Base-by-base conservation (phyloP, 2,888 invertebrate species). In the Netelia melanura region DNA sequence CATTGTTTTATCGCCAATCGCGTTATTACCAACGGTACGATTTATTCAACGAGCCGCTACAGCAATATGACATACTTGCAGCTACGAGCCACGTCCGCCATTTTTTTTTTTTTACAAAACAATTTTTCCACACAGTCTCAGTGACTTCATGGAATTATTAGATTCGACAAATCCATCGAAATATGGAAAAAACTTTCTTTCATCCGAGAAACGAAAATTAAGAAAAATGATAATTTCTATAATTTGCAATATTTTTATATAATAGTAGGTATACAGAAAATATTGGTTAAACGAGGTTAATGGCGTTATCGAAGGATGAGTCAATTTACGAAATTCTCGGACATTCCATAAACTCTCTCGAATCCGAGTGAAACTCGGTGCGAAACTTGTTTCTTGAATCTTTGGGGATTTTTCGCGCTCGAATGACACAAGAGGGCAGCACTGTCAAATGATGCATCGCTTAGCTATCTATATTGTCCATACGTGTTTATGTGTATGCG, bases 371-470 rank as follows among this genome's bases (percentile, higher is more conserved):
- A 83, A 83, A 61, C n/a, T 10, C 43, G 21, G 21, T 11, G 43
- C 17, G n/a, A 21, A 79, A 58, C 38, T 68, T 52, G 48, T 70
- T 79, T 80, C 5, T 56, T 80, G 61, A 48, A 75, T 78, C 58
- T 44, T 78, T 30, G 23, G 48, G 43, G 3, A 17, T 79, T 67
- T 62, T 74, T 54, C 21, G 52, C 56, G 72, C 52, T 30, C n/a
- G 52, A n/a, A 25, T 54, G 62, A 52, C 61, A 58, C 14, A 25
- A n/a, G 25, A 21, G 48, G 62, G 75, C 58, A 58, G 48, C 71
- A 67, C 52, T 58, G 70, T 83, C 81, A 90, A 89, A 87, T 92
- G 92, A 92, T 92, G 89, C 92, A 92, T 92, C 91, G 90, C 86
- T 90, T 86, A 89, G 91, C 89, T 92, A 91, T 71, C 43, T 72